Evolutionary conservation across 2,797 vertebrate species (phyloP).

Genomic region (Bucorvus abyssinicus): DNA sequence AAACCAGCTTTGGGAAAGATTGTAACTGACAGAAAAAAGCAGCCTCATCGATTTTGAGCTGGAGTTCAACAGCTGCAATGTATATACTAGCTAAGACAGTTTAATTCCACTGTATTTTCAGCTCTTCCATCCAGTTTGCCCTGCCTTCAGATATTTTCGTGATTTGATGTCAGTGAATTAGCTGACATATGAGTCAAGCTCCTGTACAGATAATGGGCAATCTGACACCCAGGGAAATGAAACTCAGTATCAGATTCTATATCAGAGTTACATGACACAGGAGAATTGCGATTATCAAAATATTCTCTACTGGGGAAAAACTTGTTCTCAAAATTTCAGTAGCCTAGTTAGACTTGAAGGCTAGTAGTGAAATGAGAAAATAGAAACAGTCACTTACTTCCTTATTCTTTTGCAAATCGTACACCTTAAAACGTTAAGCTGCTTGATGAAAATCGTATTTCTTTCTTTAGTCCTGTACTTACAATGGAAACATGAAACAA

Average conservation of each 20-base stretch:
- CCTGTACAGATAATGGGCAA: neutral
- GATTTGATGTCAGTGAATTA: neutral
- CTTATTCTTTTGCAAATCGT: neutral
- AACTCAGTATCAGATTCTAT: conserved; percentile 1
- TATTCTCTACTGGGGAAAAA: neutral
- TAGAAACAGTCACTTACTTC: neutral
- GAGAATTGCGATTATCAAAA: neutral
- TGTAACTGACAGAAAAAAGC: neutral
- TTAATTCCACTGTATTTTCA: neutral
- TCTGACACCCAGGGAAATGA: conserved; percentile 28
- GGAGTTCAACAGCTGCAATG: neutral
- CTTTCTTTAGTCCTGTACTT: neutral
- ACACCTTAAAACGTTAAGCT: neutral
- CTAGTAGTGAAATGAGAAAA: neutral
- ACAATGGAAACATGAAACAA: neutral
- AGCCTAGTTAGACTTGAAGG: neutral
- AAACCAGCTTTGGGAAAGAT: neutral
- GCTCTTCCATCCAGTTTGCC: neutral
- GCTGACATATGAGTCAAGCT: conserved; percentile 8
- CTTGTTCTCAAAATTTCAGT: neutral
- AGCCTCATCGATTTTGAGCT: neutral
- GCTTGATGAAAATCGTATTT: neutral
- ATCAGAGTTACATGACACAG: neutral
- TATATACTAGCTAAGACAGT: neutral
- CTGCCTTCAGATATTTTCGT: neutral